Conservation (phyloP, 2,888 invertebrate species). For the Sphecodes monilicornis region DNA sequence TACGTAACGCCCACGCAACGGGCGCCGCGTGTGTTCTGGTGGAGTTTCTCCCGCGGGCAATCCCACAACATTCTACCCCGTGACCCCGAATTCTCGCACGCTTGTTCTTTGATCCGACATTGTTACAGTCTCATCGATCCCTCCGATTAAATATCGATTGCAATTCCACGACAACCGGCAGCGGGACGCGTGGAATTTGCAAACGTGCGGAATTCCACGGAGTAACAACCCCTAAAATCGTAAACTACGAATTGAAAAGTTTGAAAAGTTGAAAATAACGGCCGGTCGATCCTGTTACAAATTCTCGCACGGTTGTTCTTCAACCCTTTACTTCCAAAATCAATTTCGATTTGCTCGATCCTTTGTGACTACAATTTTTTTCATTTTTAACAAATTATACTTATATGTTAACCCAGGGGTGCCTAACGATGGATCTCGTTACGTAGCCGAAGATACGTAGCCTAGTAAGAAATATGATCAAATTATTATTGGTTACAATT, state of each 20-base stretch:
- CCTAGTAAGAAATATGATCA: too few relatives aligned
- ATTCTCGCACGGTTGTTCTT: slow-evolving; percentile 34
- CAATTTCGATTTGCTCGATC: background rate
- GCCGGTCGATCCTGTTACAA: background rate
- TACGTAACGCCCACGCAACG: slow-evolving; percentile 1
- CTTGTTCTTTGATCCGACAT: slow-evolving; percentile 10
- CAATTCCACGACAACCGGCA: background rate
- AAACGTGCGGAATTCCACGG: slow-evolving; percentile 23
- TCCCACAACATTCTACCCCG: background rate
- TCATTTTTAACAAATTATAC: background rate
- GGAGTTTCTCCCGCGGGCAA: background rate
- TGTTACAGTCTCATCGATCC: background rate
- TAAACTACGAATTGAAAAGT: background rate
- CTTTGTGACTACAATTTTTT: background rate
- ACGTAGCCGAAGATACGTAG: too few relatives aligned
- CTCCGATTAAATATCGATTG: background rate
- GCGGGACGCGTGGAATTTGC: background rate
- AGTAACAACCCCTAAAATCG: background rate
- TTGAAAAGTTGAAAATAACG: background rate
- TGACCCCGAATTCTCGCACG: slow-evolving; percentile 37
- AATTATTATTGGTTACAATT: too few relatives aligned
- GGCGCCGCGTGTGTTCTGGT: background rate
- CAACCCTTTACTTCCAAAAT: background rate
- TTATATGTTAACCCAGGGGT: too few relatives aligned
- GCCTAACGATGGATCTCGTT: too few relatives aligned